phyloP scores from a whole-genome alignment of 1,140 invertebrate genomes.

The Eriocheir sinensis region DNA sequence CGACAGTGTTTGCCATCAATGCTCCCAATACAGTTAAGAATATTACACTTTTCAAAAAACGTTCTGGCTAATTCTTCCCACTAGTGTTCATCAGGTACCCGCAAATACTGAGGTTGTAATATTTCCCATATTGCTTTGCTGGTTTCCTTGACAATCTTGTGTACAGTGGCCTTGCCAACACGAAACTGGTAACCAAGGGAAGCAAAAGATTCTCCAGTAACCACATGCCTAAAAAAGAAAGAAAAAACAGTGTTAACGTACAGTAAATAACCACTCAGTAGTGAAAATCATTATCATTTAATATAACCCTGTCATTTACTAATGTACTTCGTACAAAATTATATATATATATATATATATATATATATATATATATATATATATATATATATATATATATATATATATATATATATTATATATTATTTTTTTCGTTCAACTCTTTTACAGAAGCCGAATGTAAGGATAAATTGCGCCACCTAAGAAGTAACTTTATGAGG shows the following conservation, averaged over 20 bases:
- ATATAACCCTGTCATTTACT: background rate
- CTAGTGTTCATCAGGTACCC: slow-evolving; percentile 15
- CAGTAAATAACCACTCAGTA: background rate
- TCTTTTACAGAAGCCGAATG: slow-evolving; percentile 63
- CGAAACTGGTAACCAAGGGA: slow-evolving; percentile 51
- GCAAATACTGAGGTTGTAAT: slow-evolving; percentile 25
- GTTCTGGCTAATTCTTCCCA: slow-evolving; percentile 45
- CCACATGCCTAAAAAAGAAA: background rate
- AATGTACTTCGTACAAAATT: background rate
- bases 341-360: slow-evolving; percentile 54
- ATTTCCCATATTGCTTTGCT: background rate
- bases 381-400: slow-evolving; percentile 54
- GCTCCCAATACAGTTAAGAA: background rate
- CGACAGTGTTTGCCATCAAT: slow-evolving; percentile 45
- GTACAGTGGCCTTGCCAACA: background rate
- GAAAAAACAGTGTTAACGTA: background rate
- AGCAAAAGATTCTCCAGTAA: slow-evolving; percentile 29
- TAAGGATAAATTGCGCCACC: slow-evolving; percentile 34
- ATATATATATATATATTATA: background rate
- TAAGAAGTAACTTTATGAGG: slow-evolving; percentile 58
- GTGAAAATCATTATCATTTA: background rate
- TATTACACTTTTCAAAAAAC: slow-evolving; percentile 36
- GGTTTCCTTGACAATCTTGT: background rate
- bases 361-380: slow-evolving; percentile 45
- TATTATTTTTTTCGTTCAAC: background rate